Conservation (phyloP, 1,140 invertebrate species). For the Drosophila prosaltans region DNA sequence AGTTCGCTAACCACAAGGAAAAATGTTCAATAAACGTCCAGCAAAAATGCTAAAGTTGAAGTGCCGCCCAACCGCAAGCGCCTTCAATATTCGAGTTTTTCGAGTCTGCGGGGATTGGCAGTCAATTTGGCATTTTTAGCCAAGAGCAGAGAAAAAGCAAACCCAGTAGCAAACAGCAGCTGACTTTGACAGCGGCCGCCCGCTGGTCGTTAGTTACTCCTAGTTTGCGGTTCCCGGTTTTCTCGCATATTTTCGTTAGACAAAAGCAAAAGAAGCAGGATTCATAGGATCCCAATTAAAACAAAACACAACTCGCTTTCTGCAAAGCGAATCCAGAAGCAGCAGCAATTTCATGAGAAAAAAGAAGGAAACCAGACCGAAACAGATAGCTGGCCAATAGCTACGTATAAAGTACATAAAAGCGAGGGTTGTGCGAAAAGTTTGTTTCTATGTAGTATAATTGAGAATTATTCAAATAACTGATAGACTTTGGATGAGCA, state of each 20-base stretch:
- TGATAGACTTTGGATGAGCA: no score
- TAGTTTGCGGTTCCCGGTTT: constrained; percentile 67
- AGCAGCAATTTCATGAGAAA: background rate
- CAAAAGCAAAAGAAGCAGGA: constrained; percentile 21
- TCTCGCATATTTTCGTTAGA: constrained; percentile 44
- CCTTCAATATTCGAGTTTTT: constrained; percentile 61
- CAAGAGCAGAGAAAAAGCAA: constrained; percentile 12
- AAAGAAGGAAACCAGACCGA: background rate
- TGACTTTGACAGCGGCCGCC: constrained; percentile 66
- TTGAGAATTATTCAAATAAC: no score
- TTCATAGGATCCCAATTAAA: constrained; percentile 54
- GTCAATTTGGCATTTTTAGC: constrained; percentile 71
- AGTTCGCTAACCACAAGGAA: constrained; percentile 64
- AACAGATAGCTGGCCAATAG: constrained; percentile 1
- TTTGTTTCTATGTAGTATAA: no score
- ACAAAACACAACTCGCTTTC: constrained; percentile 32
- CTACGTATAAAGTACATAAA: background rate
- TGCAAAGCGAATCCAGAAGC: constrained; percentile 15
- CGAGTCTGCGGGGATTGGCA: constrained; percentile 42
- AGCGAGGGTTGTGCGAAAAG: background rate
- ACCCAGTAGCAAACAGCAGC: constrained; percentile 24
- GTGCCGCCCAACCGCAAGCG: constrained; percentile 56
- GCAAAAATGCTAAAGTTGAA: constrained; percentile 43
- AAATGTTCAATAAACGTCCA: constrained; percentile 80
- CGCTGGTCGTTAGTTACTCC: constrained; percentile 66